Percentiles rank a stretch among this genome's conserved stretches.
Evolutionary conservation across 1,140 invertebrate species (phyloP).

Genomic region (Caenorhabditis inopinata): DNA sequence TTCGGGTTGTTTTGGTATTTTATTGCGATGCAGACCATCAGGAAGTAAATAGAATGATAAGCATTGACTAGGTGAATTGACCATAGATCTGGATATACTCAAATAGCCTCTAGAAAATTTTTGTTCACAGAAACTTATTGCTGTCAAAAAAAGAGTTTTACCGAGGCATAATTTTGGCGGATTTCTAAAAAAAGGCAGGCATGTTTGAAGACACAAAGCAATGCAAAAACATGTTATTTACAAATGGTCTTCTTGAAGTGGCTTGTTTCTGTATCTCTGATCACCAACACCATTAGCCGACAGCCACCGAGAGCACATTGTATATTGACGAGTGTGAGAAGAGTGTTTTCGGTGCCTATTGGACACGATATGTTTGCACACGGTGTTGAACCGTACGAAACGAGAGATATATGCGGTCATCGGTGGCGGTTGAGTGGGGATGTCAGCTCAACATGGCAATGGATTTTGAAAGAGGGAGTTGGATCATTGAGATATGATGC

Average conservation of each 20-base stretch:
- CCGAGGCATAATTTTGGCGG: too few relatives aligned
- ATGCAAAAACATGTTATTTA: slow-evolving; percentile 23
- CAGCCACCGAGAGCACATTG: background rate
- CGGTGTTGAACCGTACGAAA: slow-evolving; percentile 7
- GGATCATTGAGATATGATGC: too few relatives aligned
- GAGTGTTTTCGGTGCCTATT: slow-evolving; percentile 16
- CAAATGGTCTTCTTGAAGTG: slow-evolving; percentile 16
- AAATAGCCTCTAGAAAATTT: too few relatives aligned
- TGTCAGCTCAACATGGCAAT: background rate
- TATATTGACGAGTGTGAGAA: slow-evolving; percentile 13
- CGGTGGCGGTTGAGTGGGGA: background rate
- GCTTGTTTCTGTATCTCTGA: background rate
- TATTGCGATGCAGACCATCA: background rate
- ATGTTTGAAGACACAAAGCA: background rate
- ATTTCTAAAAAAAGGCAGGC: background rate
- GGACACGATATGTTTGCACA: slow-evolving; percentile 26
- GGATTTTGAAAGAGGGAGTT: background rate
- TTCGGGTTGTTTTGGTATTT: background rate
- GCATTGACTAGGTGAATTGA: background rate
- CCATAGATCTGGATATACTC: too few relatives aligned
- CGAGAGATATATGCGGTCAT: background rate
- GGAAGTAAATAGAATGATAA: background rate
- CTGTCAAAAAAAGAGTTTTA: too few relatives aligned
- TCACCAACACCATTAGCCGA: background rate
- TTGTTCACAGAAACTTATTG: too few relatives aligned